Percentiles rank a stretch among this genome's conserved stretches.
These are phyloP conservation scores for Molorchus minor DNA, from an alignment of 2,888 invertebrate genomes.

Conservation along the genomic window DNA sequence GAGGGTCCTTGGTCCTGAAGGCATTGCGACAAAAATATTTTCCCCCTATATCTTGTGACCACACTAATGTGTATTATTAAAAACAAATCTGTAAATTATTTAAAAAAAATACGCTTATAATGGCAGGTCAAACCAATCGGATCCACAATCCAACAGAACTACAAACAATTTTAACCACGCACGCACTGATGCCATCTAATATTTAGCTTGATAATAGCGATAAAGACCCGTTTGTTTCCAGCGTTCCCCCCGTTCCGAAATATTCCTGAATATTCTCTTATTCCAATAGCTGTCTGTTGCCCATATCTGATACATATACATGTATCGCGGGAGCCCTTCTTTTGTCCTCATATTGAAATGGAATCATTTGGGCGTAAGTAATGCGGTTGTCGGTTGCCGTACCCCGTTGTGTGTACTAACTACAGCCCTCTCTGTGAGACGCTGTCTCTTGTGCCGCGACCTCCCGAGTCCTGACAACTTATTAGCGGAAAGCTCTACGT, in stretches of 20 bases:
- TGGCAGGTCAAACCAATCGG: no score
- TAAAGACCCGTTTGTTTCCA: slow-evolving; percentile 35
- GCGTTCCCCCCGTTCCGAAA: slow-evolving; percentile 17
- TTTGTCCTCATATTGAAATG: slow-evolving; percentile 75
- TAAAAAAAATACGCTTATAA: no score
- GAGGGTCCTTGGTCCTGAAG: no score
- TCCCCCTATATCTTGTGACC: no score
- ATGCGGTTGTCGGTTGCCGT: slow-evolving; percentile 68
- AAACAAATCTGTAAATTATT: no score
- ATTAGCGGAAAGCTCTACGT: slow-evolving; percentile 29
- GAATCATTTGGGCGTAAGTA: slow-evolving; percentile 77
- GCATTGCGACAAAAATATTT: no score
- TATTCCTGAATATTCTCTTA: slow-evolving; percentile 23
- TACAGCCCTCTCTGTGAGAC: slow-evolving; percentile 26
- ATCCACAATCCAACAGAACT: background rate
- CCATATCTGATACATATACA: slow-evolving; percentile 59
- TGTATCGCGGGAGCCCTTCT: slow-evolving; percentile 64
- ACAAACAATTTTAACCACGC: slow-evolving; percentile 7
- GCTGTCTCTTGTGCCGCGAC: slow-evolving; percentile 28
- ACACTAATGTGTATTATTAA: no score
- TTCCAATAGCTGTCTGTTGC: slow-evolving; percentile 24
- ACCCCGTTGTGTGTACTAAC: slow-evolving; percentile 30
- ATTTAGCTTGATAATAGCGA: slow-evolving; percentile 24
- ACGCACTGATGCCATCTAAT: slow-evolving; percentile 12
- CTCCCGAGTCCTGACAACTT: slow-evolving; percentile 31